These are phyloP conservation scores for Listrodromus nycthemerus DNA, from an alignment of 2,888 invertebrate genomes.

Conservation along the genomic window DNA sequence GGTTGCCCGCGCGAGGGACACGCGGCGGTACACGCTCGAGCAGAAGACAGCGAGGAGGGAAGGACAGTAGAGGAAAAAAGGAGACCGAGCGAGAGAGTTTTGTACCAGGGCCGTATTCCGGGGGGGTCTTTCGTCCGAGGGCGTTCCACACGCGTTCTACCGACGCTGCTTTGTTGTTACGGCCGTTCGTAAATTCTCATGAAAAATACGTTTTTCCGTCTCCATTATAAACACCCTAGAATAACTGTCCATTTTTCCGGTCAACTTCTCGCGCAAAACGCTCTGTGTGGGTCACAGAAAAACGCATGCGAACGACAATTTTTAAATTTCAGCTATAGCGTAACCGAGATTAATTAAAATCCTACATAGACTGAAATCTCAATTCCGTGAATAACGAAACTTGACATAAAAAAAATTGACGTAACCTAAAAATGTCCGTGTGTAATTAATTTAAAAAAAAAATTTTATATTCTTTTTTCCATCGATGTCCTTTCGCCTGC, in stretches of 20 bases:
- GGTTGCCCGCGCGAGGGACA: conserved; percentile 62
- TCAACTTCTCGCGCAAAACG: not conserved
- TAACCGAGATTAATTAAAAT: not conserved
- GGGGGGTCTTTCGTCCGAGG: not conserved
- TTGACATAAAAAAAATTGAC: too few relatives aligned
- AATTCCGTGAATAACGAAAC: too few relatives aligned
- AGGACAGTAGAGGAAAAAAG: conserved; percentile 32
- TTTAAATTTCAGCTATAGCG: not conserved
- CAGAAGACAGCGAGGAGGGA: conserved; percentile 60
- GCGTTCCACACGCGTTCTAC: not conserved
- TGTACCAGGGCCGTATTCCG: conserved; percentile 68
- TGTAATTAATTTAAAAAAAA: too few relatives aligned
- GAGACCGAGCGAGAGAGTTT: conserved; percentile 49
- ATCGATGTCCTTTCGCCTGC: not conserved
- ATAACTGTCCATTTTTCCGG: too few relatives aligned
- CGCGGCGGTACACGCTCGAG: conserved; percentile 62
- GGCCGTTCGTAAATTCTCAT: too few relatives aligned
- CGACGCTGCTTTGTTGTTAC: not conserved
- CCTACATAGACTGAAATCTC: not conserved
- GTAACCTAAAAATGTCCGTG: too few relatives aligned
- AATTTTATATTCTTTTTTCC: too few relatives aligned
- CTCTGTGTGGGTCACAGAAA: not conserved
- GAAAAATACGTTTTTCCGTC: too few relatives aligned
- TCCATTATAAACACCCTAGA: too few relatives aligned
- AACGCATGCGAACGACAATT: not conserved